Evolutionary conservation across 2,113 vertebrate genomes (phyloP).

Genomic region (Anarhynchus alexandrinus): DNA sequence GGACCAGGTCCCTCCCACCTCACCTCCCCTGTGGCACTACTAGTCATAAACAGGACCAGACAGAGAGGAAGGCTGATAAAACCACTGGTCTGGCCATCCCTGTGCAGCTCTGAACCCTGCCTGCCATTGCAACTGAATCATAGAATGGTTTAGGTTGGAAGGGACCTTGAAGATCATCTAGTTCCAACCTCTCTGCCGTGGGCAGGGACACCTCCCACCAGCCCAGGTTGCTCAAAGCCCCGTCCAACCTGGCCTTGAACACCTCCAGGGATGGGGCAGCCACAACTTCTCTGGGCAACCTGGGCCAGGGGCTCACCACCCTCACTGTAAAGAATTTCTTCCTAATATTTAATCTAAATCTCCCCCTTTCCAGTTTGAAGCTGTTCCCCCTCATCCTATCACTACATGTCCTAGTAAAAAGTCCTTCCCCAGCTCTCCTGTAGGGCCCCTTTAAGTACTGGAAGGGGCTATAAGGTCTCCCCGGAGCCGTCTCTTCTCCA

Average conservation of each 20-base stretch:
- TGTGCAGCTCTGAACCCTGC: not conserved
- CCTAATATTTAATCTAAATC: not conserved
- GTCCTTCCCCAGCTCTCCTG: not conserved
- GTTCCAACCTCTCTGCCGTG: not conserved
- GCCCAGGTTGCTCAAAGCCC: not conserved
- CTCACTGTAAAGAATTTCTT: not conserved
- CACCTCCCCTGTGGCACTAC: not conserved
- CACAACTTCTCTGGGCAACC: not conserved
- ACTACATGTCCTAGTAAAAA: not conserved
- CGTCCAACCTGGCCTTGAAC: not conserved
- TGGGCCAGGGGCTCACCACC: not conserved
- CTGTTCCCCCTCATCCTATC: not conserved
- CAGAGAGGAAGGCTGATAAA: not conserved
- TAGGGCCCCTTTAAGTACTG: not conserved
- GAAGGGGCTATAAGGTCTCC: not conserved
- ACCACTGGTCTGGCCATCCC: fast-evolving
- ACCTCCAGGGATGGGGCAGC: not conserved
- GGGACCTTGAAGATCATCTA: not conserved
- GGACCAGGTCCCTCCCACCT: not conserved
- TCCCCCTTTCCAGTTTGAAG: not conserved
- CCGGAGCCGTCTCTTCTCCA: not conserved
- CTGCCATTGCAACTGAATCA: not conserved
- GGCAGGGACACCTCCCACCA: not conserved
- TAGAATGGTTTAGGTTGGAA: not conserved
- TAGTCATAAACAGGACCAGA: too few relatives aligned